Base-by-base conservation (phyloP, 2,888 invertebrate species). In the Mesoligia furuncula region DNA sequence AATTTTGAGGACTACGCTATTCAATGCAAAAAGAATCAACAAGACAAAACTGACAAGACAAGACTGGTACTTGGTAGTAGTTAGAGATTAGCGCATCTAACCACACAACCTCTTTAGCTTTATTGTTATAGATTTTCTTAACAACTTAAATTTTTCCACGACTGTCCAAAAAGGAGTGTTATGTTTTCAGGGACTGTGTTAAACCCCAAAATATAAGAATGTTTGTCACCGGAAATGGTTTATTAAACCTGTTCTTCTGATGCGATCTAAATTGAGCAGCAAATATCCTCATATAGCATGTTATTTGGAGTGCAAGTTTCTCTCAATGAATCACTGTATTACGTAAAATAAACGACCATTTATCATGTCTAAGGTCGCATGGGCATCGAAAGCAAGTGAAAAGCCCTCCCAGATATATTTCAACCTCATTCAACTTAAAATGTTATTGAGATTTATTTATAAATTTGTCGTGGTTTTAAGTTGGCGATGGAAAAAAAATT, bases 291-390 rank as follows among this genome's bases (percentile, higher is more conserved):
- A 20, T 48, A 1, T 36, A 65, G 2, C 36, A 17, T 75, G 72
- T 51, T 65, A 74, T 84, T 80, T 76, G 9, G 67, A 73, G 62
- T 72, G 39, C 51, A 65, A 57, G 68, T 88, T 86, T 85, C 75
- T 84, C 85, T 70, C 77, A 84, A 79, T 83, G 79, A 87, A 77
- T 87, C 77, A 81, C 66, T 59, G 36, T 66, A 59, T 87, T 85
- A 87, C 81, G 80, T 87, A 85, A 87, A 76, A 24, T 59, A 48
- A 57, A 68, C 68, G 68, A 65, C 68, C 73, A 79, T 81, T 70
- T 71, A 79, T 84, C 75, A 85, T 80, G 83, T 71, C 65, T 69
- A 17, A 67, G 69, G 71, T 79, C 68, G 39, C 73, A 73, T 54
- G 48, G 11, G 15, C 36, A 42, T 51, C 70, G 36, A 67, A 73